phyloP scores from a whole-genome alignment of 1,140 invertebrate species.

The Lasioglossum baleicum region DNA sequence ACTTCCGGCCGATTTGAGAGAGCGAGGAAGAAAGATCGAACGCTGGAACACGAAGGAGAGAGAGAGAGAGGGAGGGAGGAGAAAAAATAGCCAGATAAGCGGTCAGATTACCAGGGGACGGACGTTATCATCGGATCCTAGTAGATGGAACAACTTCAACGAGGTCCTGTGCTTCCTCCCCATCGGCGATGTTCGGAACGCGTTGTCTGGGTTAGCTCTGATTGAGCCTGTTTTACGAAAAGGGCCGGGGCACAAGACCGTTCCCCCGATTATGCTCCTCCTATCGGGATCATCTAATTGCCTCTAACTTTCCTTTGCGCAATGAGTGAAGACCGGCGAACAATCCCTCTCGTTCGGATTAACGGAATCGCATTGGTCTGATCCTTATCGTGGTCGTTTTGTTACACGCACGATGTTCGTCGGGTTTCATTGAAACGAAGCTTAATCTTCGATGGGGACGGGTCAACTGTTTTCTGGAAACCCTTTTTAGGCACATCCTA shows the following conservation, averaged over 20 bases:
- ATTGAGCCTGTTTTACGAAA: constrained; percentile 71
- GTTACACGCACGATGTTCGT: neutral
- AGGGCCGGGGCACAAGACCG: constrained; percentile 66
- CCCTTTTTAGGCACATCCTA: too few relatives aligned
- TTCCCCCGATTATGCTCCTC: constrained; percentile 68
- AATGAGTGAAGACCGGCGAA: constrained; percentile 4
- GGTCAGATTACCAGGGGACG: constrained; percentile 44
- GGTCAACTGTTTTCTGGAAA: neutral
- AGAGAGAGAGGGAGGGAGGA: neutral
- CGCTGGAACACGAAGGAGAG: too few relatives aligned
- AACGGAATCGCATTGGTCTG: constrained; percentile 4
- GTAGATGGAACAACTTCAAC: constrained; percentile 54
- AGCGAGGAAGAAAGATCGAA: constrained; percentile 13
- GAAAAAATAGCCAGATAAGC: constrained; percentile 59
- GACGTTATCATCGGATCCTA: constrained; percentile 51
- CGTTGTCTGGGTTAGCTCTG: constrained; percentile 58
- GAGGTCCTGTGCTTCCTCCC: constrained; percentile 2
- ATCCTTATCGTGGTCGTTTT: constrained; percentile 7
- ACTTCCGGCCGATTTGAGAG: constrained; percentile 54
- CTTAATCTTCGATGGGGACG: neutral
- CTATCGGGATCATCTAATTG: constrained; percentile 56
- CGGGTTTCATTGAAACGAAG: neutral
- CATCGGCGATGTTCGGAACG: constrained; percentile 27
- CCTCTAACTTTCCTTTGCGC: constrained; percentile 32
- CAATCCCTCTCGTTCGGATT: constrained; percentile 25